Percentiles rank a stretch among this genome's conserved stretches.
Evolutionary conservation across 2,113 vertebrate genomes (phyloP).

Genomic region (Formicarius rufipectus): DNA sequence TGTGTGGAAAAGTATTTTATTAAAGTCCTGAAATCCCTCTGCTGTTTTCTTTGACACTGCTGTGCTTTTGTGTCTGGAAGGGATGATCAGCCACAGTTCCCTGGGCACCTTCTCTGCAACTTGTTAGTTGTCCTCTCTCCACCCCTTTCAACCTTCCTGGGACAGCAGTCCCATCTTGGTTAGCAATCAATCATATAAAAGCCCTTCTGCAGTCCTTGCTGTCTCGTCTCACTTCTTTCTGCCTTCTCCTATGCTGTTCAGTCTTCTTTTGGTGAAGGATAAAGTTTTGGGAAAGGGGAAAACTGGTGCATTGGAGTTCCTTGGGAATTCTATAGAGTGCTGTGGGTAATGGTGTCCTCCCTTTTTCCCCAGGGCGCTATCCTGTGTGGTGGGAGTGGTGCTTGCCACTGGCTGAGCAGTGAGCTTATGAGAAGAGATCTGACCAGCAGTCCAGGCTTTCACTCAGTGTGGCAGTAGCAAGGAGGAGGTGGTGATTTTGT

Average conservation of each 20-base stretch:
- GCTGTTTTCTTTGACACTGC: neutral
- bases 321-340: neutral
- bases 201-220: neutral
- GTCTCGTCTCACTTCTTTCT: neutral
- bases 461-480: neutral
- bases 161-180: neutral
- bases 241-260: neutral
- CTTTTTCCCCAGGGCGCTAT: neutral
- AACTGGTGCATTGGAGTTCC: accelerated
- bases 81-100: neutral
- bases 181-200: neutral
- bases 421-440: neutral
- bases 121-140: neutral
- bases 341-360: neutral
- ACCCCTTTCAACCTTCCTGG: neutral
- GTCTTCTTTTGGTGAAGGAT: neutral
- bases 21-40: neutral
- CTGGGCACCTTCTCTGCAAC: neutral
- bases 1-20: neutral
- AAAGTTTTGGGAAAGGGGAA: neutral
- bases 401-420: neutral
- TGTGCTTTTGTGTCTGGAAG: neutral
- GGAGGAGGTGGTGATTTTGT: accelerated
- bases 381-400: neutral
- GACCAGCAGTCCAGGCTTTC: neutral